phyloP scores from a whole-genome alignment of 2,113 vertebrate genomes.

The Sminthopsis crassicaudata region DNA sequence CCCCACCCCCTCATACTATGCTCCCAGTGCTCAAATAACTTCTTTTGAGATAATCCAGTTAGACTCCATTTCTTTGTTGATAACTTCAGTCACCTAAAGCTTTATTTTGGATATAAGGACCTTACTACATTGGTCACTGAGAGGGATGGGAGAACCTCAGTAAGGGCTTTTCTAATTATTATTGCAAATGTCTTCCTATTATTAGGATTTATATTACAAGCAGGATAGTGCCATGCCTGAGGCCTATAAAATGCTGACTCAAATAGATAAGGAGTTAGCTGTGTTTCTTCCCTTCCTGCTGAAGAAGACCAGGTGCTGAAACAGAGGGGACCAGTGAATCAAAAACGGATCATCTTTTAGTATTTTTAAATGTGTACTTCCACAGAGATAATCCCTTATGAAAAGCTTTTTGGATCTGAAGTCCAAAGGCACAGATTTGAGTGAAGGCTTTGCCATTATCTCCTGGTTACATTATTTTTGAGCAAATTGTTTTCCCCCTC shows the following conservation, averaged over 20 bases:
- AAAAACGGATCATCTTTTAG: background rate
- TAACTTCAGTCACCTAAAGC: conserved; percentile 60
- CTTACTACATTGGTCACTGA: conserved; percentile 55
- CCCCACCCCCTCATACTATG: background rate
- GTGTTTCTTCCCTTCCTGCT: conserved; percentile 15
- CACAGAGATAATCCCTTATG: background rate
- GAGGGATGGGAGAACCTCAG: conserved; percentile 44
- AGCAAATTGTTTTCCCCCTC: background rate
- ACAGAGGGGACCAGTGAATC: background rate
- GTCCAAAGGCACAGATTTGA: background rate
- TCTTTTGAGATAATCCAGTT: background rate
- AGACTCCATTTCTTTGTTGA: background rate
- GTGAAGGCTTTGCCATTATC: background rate
- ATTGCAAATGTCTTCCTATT: conserved; percentile 61
- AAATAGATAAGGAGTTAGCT: background rate
- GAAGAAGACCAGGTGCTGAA: background rate
- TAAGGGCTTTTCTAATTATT: conserved; percentile 56
- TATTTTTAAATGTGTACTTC: background rate
- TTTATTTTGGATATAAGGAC: conserved; percentile 44
- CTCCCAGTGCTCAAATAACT: conserved; percentile 54
- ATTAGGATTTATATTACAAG: conserved; percentile 49
- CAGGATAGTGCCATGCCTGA: conserved; percentile 48
- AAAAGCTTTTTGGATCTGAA: background rate
- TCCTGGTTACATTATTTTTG: background rate
- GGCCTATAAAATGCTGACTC: background rate